phyloP scores from a whole-genome alignment of 2,113 vertebrate species.

The Prochilodus magdalenae region DNA sequence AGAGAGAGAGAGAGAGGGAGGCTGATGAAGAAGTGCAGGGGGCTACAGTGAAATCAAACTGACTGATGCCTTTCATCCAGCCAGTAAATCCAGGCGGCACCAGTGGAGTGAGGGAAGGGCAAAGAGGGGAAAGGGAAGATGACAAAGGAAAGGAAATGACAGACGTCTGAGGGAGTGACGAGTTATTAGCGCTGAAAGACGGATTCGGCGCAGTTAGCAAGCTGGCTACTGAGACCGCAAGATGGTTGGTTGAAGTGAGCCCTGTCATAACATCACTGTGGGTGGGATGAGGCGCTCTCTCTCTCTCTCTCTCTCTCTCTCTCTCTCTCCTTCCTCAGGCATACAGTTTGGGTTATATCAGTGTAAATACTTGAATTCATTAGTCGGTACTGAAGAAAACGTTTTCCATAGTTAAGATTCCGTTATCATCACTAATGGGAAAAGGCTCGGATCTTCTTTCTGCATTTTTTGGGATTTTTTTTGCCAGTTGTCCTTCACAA shows the following conservation, averaged over 20 bases:
- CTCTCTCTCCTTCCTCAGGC: too few relatives aligned
- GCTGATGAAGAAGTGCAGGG: constrained; percentile 56
- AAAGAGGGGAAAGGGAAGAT: not conserved
- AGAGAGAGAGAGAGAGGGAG: constrained; percentile 34
- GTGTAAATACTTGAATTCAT: too few relatives aligned
- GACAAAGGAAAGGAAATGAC: constrained; percentile 36
- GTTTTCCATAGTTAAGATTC: too few relatives aligned
- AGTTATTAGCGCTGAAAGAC: constrained; percentile 25
- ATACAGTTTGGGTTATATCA: too few relatives aligned
- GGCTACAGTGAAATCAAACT: constrained; percentile 65
- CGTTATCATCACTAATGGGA: too few relatives aligned
- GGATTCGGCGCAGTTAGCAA: not conserved
- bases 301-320: not conserved
- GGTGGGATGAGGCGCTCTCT: constrained; percentile 10
- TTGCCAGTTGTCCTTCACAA: too few relatives aligned
- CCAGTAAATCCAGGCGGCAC: constrained; percentile 42
- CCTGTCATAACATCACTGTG: constrained; percentile 4
- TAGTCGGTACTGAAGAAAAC: too few relatives aligned
- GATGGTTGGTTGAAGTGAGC: not conserved
- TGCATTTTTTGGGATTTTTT: too few relatives aligned
- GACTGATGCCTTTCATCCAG: constrained; percentile 57
- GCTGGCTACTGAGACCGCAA: not conserved
- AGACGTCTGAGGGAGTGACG: constrained; percentile 9
- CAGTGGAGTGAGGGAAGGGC: constrained; percentile 30
- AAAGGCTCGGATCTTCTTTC: too few relatives aligned